Conservation (phyloP, 2,113 vertebrate genomes). For the Archilochus colubris region DNA sequence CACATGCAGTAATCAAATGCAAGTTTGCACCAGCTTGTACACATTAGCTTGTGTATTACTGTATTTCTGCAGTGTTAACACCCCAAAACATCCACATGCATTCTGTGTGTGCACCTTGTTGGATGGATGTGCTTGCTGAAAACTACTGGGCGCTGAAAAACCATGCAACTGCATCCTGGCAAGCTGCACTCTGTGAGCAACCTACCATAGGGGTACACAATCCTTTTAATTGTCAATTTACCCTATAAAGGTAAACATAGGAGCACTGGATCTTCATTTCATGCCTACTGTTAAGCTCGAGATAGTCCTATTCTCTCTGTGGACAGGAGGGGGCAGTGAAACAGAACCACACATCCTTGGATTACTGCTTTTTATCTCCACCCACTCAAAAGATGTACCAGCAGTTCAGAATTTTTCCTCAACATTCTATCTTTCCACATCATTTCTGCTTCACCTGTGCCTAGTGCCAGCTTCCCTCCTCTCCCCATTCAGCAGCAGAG, state of each 20-base stretch:
- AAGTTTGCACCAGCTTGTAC: neutral
- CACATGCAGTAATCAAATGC: neutral
- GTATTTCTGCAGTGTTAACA: neutral
- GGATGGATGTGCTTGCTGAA: neutral
- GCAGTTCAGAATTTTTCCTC: neutral
- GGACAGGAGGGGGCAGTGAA: constrained; percentile 54
- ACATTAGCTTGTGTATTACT: neutral
- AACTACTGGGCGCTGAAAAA: neutral
- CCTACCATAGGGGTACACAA: neutral
- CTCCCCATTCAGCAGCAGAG: constrained; percentile 6
- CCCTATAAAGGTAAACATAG: neutral
- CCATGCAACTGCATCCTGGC: neutral
- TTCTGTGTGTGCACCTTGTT: neutral
- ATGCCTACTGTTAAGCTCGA: neutral
- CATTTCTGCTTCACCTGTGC: neutral
- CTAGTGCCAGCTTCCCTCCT: neutral
- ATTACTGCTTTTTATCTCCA: constrained; percentile 24
- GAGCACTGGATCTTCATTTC: neutral
- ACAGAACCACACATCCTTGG: neutral
- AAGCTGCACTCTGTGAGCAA: neutral
- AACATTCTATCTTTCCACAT: neutral
- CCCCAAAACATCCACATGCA: neutral
- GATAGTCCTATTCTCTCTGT: neutral
- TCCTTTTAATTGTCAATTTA: neutral
- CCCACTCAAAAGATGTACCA: neutral